These are phyloP conservation scores for Timandra comae DNA, from an alignment of 2,888 invertebrate species.

Conservation along the genomic window DNA sequence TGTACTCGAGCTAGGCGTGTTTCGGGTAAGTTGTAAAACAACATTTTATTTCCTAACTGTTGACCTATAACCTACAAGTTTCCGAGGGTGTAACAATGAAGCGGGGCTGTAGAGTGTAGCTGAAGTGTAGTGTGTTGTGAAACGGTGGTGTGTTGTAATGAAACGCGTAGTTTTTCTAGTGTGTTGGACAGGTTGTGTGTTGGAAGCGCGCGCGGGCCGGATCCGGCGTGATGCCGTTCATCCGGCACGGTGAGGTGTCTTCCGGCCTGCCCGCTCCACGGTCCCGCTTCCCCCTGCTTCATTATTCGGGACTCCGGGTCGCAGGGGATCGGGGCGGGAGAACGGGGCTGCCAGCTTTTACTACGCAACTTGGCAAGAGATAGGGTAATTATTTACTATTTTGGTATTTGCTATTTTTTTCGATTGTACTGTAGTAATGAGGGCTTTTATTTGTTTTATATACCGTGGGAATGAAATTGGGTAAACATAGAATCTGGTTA, in stretches of 20 bases:
- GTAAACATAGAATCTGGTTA: too few species aligned
- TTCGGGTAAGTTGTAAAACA: too few species aligned
- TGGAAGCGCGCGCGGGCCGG: conserved; percentile 6
- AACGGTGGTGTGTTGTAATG: conserved; percentile 13
- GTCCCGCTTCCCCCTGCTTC: conserved; percentile 49
- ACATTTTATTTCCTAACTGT: conserved; percentile 5
- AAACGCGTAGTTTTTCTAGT: conserved; percentile 10
- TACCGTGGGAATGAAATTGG: too few species aligned
- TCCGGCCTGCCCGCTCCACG: conserved; percentile 48
- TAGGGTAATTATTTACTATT: too few species aligned
- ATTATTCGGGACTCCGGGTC: conserved; percentile 59
- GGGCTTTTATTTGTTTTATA: neutral
- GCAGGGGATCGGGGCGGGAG: conserved; percentile 56
- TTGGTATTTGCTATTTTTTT: too few species aligned
- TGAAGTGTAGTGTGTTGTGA: conserved; percentile 18
- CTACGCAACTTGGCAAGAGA: neutral
- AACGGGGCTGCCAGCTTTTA: conserved; percentile 37
- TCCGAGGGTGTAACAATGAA: conserved; percentile 10
- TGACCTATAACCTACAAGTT: conserved; percentile 8
- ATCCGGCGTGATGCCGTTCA: conserved; percentile 18
- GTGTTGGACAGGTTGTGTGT: conserved; percentile 3
- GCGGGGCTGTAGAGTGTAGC: conserved; percentile 7
- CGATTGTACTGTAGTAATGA: too few species aligned
- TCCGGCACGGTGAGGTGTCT: conserved; percentile 46
- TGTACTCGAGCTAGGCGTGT: too few species aligned